Percentiles rank a stretch among this genome's conserved stretches.
These are phyloP conservation scores for Polydrusus pterygomalis DNA, from an alignment of 2,888 invertebrate genomes.

Conservation along the genomic window DNA sequence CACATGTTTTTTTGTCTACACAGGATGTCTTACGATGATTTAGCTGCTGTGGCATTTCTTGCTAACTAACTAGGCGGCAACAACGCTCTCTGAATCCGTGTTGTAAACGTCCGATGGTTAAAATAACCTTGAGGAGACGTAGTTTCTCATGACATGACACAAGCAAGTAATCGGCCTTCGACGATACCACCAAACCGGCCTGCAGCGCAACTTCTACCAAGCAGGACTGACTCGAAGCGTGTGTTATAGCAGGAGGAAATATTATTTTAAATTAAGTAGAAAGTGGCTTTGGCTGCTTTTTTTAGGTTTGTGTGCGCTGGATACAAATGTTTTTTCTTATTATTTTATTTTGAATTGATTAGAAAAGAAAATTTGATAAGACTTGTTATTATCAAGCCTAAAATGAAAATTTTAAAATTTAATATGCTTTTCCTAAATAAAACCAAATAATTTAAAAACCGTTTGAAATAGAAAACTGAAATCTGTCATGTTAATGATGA, in stretches of 20 bases:
- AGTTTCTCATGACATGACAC: conserved; percentile 66
- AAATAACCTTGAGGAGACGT: conserved; percentile 65
- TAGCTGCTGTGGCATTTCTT: conserved; percentile 52
- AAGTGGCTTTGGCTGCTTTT: conserved; percentile 57
- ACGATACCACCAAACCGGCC: conserved; percentile 63
- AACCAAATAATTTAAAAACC: too few species aligned
- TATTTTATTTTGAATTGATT: too few species aligned
- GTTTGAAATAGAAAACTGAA: too few species aligned
- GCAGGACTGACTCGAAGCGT: conserved; percentile 38
- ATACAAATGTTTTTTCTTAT: too few species aligned
- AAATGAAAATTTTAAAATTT: too few species aligned
- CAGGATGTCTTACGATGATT: conserved; percentile 51
- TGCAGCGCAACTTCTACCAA: conserved; percentile 42
- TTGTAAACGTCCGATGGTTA: conserved; percentile 53
- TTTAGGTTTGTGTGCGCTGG: conserved; percentile 19
- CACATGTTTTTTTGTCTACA: conserved; percentile 1
- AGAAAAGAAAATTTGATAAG: too few species aligned
- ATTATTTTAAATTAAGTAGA: conserved; percentile 63
- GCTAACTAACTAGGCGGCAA: conserved; percentile 40
- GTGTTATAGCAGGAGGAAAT: conserved; percentile 37
- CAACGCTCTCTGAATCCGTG: conserved; percentile 45
- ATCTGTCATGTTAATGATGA: too few species aligned
- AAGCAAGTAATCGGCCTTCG: conserved; percentile 66
- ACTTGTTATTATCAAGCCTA: too few species aligned
- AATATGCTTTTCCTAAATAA: too few species aligned